Evolutionary conservation across 2,888 invertebrate species (phyloP).

Genomic region (Brachyptera risi): DNA sequence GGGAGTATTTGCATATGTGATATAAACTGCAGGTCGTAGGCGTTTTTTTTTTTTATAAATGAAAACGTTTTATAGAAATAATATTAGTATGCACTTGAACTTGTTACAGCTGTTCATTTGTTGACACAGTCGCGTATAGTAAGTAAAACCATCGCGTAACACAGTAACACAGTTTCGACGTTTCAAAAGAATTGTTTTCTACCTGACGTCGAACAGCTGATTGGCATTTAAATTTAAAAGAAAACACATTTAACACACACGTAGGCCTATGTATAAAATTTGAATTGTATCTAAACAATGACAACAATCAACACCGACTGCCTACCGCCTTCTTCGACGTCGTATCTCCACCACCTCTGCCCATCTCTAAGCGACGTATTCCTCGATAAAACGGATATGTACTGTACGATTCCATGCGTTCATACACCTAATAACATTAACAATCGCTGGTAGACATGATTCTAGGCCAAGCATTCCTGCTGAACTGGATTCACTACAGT

Average conservation of each 20-base stretch:
- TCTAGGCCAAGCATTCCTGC: slow-evolving; percentile 20
- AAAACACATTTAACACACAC: no score
- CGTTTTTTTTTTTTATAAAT: no score
- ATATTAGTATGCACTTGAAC: background rate
- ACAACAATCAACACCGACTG: slow-evolving; percentile 7
- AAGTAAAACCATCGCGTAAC: slow-evolving; percentile 3
- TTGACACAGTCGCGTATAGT: background rate
- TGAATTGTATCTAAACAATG: background rate
- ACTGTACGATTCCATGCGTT: slow-evolving; percentile 38
- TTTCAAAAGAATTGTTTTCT: no score
- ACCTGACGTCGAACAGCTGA: no score
- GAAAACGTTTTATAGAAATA: background rate
- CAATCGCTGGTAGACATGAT: background rate
- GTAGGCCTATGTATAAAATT: background rate
- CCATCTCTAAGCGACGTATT: slow-evolving; percentile 17
- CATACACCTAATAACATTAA: background rate
- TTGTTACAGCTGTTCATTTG: background rate
- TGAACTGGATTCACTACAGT: slow-evolving; percentile 18
- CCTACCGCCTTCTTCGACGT: slow-evolving; percentile 23
- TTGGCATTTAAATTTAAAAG: no score
- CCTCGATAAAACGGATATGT: slow-evolving; percentile 45
- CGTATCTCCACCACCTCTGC: slow-evolving; percentile 14
- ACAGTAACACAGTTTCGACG: slow-evolving; percentile 24
- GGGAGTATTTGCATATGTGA: background rate
- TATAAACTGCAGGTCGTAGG: background rate